These are phyloP conservation scores for Trichonephila inaurata DNA, from an alignment of 1,140 invertebrate genomes.

Conservation along the genomic window DNA sequence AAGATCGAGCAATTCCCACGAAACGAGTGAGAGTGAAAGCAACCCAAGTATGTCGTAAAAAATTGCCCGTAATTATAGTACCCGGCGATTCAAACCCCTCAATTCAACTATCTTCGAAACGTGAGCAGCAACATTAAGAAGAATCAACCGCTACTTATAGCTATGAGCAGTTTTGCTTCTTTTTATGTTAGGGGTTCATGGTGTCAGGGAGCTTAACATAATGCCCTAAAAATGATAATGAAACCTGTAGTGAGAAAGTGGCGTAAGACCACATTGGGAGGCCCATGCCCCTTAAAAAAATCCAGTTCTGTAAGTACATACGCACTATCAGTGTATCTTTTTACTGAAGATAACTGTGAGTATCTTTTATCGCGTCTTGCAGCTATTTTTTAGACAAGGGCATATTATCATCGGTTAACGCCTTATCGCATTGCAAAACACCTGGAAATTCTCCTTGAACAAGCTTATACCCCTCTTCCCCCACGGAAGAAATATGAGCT, in stretches of 20 bases:
- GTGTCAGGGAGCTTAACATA: conserved; percentile 15
- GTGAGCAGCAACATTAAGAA: not conserved
- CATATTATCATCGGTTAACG: not conserved
- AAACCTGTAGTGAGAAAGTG: not conserved
- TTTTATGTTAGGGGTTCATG: conserved; percentile 7
- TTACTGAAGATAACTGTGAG: not conserved
- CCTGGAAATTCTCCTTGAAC: not conserved
- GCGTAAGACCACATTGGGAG: not conserved
- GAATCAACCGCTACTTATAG: not conserved
- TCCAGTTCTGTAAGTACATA: not conserved
- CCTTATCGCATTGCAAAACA: not conserved
- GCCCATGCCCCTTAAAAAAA: not conserved
- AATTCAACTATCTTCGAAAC: not conserved
- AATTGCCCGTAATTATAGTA: conserved; percentile 5
- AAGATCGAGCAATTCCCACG: not conserved
- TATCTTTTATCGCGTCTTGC: conserved; percentile 1
- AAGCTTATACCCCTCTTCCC: not conserved
- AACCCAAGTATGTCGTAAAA: not conserved
- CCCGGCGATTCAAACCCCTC: not conserved
- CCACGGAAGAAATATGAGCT: not conserved
- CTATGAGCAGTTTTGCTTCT: not conserved
- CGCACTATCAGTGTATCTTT: not conserved
- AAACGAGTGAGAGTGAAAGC: not conserved
- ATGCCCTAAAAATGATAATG: conserved; percentile 13
- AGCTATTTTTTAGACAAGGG: not conserved